Conservation (phyloP, 2,797 vertebrate genomes). For the Hyperoplus lanceolatus region DNA sequence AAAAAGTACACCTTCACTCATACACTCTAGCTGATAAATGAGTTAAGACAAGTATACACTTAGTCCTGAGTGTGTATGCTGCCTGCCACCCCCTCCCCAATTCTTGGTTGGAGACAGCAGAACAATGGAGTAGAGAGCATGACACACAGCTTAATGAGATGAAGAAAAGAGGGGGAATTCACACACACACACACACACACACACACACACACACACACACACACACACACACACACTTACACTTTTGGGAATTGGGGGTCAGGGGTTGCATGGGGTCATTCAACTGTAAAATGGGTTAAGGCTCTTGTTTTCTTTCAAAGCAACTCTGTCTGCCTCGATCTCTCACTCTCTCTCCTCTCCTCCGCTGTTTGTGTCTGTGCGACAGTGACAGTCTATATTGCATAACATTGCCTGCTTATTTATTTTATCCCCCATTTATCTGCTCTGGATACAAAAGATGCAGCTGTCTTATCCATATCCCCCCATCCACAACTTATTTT, state of each 20-base stretch:
- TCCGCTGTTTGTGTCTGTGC: constrained; percentile 26
- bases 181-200: constrained; percentile 21
- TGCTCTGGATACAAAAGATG: neutral
- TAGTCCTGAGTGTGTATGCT: constrained; percentile 30
- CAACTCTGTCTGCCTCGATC: constrained; percentile 44
- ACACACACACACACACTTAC: constrained; percentile 22
- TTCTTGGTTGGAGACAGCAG: constrained; percentile 44
- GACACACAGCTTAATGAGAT: constrained; percentile 73
- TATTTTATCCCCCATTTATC: neutral
- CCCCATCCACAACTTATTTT: neutral
- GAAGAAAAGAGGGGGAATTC: constrained; percentile 48
- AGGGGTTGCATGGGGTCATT: constrained; percentile 61
- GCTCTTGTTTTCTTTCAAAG: constrained; percentile 68
- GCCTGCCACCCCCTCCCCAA: neutral
- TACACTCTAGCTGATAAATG: constrained; percentile 32
- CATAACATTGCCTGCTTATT: neutral
- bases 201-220: constrained; percentile 1
- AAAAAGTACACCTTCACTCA: constrained; percentile 28
- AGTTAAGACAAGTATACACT: constrained; percentile 42
- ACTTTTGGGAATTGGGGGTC: constrained; percentile 63
- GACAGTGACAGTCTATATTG: constrained; percentile 14
- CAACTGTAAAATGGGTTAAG: constrained; percentile 77
- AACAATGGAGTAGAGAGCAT: constrained; percentile 63
- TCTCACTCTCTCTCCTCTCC: constrained; percentile 1
- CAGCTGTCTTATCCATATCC: neutral